These are phyloP conservation scores for Avahi laniger DNA, from an alignment of 2,797 vertebrate species.

Conservation along the genomic window DNA sequence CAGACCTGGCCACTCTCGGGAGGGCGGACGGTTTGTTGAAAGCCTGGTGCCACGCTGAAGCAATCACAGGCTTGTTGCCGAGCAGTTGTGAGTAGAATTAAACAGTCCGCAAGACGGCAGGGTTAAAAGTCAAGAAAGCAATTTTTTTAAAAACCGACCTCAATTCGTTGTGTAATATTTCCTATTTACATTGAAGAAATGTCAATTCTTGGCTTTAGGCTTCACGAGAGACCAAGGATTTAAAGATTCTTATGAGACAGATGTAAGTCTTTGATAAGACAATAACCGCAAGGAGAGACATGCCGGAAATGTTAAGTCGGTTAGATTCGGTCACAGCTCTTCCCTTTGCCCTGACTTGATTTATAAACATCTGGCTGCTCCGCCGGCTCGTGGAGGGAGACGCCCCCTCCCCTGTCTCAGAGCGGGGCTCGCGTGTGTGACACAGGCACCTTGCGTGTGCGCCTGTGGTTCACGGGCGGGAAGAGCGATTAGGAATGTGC, in stretches of 20 bases:
- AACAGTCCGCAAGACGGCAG: slow-evolving; percentile 22
- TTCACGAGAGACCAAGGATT: slow-evolving; percentile 66
- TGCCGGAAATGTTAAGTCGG: background rate
- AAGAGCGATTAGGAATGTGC: background rate
- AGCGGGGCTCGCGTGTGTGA: background rate
- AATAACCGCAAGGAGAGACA: slow-evolving; percentile 38
- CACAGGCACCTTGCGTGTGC: accelerated
- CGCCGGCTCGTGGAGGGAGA: background rate
- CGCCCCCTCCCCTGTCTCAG: background rate
- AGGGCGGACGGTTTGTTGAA: background rate
- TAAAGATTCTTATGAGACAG: slow-evolving; percentile 62
- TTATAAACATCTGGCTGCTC: background rate
- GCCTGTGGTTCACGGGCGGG: background rate
- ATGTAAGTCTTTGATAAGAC: slow-evolving; percentile 71
- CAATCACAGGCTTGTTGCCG: background rate
- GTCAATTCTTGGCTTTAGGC: slow-evolving; percentile 61
- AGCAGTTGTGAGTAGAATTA: background rate
- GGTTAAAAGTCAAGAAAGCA: slow-evolving; percentile 70
- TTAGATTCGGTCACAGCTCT: background rate
- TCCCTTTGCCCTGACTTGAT: background rate
- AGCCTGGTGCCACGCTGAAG: background rate
- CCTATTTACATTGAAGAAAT: slow-evolving; percentile 75
- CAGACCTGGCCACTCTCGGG: background rate
- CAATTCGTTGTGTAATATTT: slow-evolving; percentile 65
- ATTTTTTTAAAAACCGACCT: slow-evolving; percentile 40